Evolutionary conservation across 2,888 invertebrate genomes (phyloP).

Genomic region (Cyrtodaria siliqua): DNA sequence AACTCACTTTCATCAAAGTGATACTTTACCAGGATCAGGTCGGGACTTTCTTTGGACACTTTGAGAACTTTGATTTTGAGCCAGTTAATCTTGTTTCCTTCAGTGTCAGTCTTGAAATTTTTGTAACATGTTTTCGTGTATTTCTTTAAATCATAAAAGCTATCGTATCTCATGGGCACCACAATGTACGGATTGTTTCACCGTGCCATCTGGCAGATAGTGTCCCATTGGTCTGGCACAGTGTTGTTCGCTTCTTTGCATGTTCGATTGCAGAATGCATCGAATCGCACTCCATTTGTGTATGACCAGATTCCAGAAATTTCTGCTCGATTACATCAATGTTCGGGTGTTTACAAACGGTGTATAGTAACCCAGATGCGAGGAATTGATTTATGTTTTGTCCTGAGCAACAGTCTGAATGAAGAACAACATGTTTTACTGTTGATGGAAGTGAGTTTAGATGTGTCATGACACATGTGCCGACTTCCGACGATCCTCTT

Average conservation of each 20-base stretch:
- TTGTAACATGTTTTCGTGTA: background rate
- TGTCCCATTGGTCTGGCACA: slow-evolving; percentile 36
- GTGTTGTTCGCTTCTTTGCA: slow-evolving; percentile 13
- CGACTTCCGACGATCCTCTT: slow-evolving; percentile 45
- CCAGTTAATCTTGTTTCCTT: slow-evolving; percentile 11
- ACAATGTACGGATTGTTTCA: slow-evolving; percentile 5
- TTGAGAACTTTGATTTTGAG: slow-evolving; percentile 12
- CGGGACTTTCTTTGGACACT: background rate
- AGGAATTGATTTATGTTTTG: slow-evolving; percentile 47
- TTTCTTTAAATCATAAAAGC: slow-evolving; percentile 9
- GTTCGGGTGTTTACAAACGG: slow-evolving; percentile 7
- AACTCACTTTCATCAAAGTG: background rate
- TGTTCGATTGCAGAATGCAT: slow-evolving; percentile 27
- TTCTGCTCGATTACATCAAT: slow-evolving; percentile 40
- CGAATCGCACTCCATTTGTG: slow-evolving; percentile 29
- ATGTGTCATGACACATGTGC: slow-evolving; percentile 30
- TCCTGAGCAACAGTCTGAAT: slow-evolving; percentile 45
- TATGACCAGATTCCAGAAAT: slow-evolving; percentile 51
- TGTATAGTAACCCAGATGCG: slow-evolving; percentile 30
- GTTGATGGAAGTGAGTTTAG: slow-evolving; percentile 20
- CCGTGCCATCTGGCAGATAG: slow-evolving; percentile 19
- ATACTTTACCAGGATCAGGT: slow-evolving; percentile 12
- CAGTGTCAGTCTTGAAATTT: slow-evolving; percentile 12
- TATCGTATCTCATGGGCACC: slow-evolving; percentile 5
- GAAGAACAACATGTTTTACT: slow-evolving; percentile 28